A percentile compares a stretch with the other conserved stretches of the same genome.
Conservation (phyloP, 2,888 invertebrate genomes). For the Laothoe populi region DNA sequence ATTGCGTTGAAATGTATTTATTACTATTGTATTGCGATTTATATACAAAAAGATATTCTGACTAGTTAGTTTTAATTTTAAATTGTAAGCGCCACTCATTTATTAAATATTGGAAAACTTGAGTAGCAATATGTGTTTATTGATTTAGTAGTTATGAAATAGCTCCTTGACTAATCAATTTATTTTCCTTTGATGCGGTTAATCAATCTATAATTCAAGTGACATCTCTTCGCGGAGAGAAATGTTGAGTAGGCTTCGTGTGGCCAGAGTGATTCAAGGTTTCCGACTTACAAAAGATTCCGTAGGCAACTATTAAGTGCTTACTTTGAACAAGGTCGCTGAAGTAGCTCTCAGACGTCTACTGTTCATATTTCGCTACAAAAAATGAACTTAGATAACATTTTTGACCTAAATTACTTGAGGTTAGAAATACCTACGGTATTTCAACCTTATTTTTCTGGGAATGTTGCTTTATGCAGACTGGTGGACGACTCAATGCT, state of each 20-base stretch:
- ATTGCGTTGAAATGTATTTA: too few relatives aligned
- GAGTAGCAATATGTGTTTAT: background rate
- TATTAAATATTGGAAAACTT: too few relatives aligned
- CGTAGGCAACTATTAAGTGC: conserved; percentile 48
- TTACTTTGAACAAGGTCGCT: conserved; percentile 46
- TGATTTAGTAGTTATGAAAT: background rate
- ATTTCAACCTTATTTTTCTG: background rate
- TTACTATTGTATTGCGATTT: too few relatives aligned
- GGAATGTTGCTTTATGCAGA: background rate
- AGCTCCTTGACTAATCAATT: background rate
- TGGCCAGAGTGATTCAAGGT: conserved; percentile 46
- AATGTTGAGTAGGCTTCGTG: conserved; percentile 41
- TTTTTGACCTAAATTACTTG: background rate
- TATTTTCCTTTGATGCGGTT: conserved; percentile 4
- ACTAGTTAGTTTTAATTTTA: too few relatives aligned
- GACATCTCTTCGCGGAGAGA: conserved; percentile 28
- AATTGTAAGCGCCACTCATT: too few relatives aligned
- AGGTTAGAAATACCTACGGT: background rate
- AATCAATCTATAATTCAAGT: conserved; percentile 24
- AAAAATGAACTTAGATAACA: conserved; percentile 3
- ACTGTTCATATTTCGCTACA: conserved; percentile 19
- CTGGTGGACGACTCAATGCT: background rate
- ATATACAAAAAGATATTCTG: too few relatives aligned
- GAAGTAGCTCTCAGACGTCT: conserved; percentile 42
- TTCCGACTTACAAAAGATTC: conserved; percentile 49